phyloP scores from a whole-genome alignment of 2,888 invertebrate genomes.

The Polymixis flavicincta region DNA sequence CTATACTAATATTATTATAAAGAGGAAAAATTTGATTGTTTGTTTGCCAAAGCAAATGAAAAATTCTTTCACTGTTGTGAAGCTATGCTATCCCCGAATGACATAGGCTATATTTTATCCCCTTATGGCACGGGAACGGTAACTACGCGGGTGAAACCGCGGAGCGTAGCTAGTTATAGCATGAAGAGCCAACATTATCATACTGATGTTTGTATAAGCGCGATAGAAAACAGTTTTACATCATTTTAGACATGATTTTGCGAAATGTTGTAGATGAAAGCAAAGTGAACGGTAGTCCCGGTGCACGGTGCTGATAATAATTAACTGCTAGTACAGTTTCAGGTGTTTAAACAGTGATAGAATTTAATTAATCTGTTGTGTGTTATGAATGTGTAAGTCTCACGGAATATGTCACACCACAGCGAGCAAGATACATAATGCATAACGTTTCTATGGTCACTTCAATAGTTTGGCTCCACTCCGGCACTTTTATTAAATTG shows the following conservation, averaged over 20 bases:
- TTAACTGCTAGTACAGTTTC: slow-evolving; percentile 24
- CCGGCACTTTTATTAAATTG: slow-evolving; percentile 34
- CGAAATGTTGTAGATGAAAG: slow-evolving; percentile 28
- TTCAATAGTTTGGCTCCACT: slow-evolving; percentile 49
- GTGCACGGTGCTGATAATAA: slow-evolving; percentile 22
- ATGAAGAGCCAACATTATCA: slow-evolving; percentile 52
- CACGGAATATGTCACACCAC: slow-evolving; percentile 58
- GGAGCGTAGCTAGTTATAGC: no score
- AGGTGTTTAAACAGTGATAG: slow-evolving; percentile 41
- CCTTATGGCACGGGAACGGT: no score
- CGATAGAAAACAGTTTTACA: slow-evolving; percentile 46
- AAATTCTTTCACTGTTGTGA: no score
- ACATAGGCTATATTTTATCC: no score
- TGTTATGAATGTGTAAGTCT: slow-evolving; percentile 59
- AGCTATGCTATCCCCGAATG: no score
- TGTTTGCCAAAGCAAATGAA: no score
- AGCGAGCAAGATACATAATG: slow-evolving; percentile 68
- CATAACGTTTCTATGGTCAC: slow-evolving; percentile 68
- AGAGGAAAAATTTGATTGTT: no score
- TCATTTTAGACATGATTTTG: slow-evolving; percentile 40
- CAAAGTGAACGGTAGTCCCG: slow-evolving; percentile 12
- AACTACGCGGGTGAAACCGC: no score
- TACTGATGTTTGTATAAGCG: slow-evolving; percentile 45
- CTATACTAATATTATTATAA: no score
- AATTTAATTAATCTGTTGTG: slow-evolving; percentile 43